phyloP scores from a whole-genome alignment of 2,797 vertebrate genomes.

The Sternotherus odoratus region DNA sequence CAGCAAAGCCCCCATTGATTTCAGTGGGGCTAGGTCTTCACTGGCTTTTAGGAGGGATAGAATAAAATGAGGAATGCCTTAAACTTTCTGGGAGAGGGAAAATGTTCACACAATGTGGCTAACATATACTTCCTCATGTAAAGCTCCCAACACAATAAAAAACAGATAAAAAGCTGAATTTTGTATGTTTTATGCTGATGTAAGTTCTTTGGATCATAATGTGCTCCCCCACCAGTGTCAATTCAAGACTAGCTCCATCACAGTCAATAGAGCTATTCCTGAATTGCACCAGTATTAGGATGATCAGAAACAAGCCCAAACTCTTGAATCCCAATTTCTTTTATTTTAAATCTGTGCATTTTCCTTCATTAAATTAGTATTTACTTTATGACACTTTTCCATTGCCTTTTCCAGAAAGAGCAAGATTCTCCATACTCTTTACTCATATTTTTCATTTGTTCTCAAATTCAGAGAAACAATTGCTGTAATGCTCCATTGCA shows the following conservation, averaged over 20 bases:
- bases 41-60: background rate
- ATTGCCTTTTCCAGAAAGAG: background rate
- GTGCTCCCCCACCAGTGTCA: background rate
- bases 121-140: background rate
- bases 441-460: background rate
- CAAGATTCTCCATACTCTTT: background rate
- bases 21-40: background rate
- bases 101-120: background rate
- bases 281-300: background rate
- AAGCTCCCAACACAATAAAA: background rate
- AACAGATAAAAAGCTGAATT: background rate
- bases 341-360: background rate
- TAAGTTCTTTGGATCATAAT: background rate
- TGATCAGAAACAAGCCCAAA: background rate
- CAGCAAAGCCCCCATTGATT: background rate
- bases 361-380: conserved; percentile 10
- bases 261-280: background rate
- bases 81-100: background rate
- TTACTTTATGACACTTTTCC: background rate
- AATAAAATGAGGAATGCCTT: background rate
- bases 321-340: background rate
- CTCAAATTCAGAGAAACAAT: background rate
- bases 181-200: background rate
- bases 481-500: background rate
- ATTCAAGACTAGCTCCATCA: accelerated